phyloP scores from a whole-genome alignment of 1,140 invertebrate genomes.

The Temnothorax curvispinosus region DNA sequence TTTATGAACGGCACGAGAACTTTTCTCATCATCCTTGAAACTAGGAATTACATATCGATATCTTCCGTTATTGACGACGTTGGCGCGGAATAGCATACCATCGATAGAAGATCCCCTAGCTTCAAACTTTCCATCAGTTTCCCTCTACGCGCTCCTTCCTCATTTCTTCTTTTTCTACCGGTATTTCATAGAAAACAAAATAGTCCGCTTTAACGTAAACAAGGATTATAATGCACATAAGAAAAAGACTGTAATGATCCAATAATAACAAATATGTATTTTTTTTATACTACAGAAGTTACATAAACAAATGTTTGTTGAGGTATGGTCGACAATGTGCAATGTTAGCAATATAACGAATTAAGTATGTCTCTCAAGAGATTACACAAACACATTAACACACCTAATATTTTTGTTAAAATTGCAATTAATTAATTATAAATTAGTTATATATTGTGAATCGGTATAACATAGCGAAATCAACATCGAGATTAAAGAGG shows the following conservation, averaged over 20 bases:
- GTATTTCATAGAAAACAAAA: constrained; percentile 5
- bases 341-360: not conserved
- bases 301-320: not conserved
- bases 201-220: constrained; percentile 25
- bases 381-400: not conserved
- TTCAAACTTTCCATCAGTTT: constrained; percentile 55
- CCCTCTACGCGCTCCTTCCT: not conserved
- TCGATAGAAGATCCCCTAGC: constrained; percentile 42
- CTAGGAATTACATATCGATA: constrained; percentile 65
- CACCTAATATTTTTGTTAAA: not conserved
- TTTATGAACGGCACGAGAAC: constrained; percentile 61
- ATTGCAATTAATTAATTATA: constrained; percentile 39
- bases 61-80: constrained; percentile 50
- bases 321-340: not conserved
- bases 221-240: constrained; percentile 5
- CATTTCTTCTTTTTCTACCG: not conserved
- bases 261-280: constrained; percentile 36
- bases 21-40: constrained; percentile 66
- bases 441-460: not conserved
- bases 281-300: constrained; percentile 11
- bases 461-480: constrained; percentile 13
- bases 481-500: constrained; percentile 19
- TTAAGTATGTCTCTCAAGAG: not conserved
- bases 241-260: not conserved
- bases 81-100: constrained; percentile 42